Base-by-base conservation (phyloP, 1,140 invertebrate genomes). In the Drosophila leontia region DNA sequence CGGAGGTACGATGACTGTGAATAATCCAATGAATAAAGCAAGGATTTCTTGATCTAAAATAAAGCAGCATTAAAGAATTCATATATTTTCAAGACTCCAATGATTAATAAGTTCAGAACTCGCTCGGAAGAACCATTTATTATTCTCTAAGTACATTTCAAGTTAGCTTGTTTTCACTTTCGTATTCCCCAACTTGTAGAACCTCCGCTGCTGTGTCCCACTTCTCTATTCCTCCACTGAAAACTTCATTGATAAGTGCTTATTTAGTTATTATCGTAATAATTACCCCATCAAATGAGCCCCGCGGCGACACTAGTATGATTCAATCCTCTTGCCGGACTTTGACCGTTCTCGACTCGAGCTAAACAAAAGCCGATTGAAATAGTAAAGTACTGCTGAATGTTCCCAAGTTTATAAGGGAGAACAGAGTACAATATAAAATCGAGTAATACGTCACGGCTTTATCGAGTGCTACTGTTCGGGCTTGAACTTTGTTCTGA, bases 201-300 rank as follows among this genome's bases (percentile, higher is more conserved):
- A 44, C 29, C 12, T 23, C 12, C 32, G n/a, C 29, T 17, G 12
- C 35, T 29, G 3, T 37, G 32, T 69, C 19, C 47, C 48, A 67
- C 48, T 68, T 67, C 12, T 5, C 12, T 7, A 5, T 41, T 15
- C 62, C 57, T 4, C 12, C 8, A 13, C 6, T 23, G 9, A 39
- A 3, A 65, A 58, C 57, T 67, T 50, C 60, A 55, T 61, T 69
- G 57, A 57, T 75, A 59, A 60, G 37, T 60, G 23, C 61, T 64
- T 81, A 77, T 80, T 83, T 77, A 80, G 71, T 70, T 67, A 82
- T 82, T 86, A 87, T 87, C 84, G 72, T 78, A 72, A 75, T 80
- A 67, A 61, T 75, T 84, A 35, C 63, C 45, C 45, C 62, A 82
- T 35, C 35, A 55, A 59, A 78, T 47, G 32, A 58, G n/a, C 45